Base-by-base conservation (phyloP, 2,888 invertebrate species). In the Papilio demoleus region DNA sequence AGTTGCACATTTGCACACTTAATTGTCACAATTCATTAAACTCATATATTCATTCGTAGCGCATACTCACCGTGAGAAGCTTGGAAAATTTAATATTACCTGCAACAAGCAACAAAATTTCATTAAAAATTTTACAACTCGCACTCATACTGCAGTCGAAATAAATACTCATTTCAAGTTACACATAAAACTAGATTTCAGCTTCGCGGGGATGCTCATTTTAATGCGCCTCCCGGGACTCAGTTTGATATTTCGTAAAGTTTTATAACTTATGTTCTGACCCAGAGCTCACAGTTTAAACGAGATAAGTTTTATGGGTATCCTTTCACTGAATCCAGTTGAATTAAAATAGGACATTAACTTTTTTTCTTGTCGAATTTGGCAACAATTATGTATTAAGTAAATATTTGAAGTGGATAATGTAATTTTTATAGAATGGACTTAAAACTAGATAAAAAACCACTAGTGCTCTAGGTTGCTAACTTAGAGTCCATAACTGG, bases 41-140 rank as follows among this genome's bases (percentile, higher is more conserved):
- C 31, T 60, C 2, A 22, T 47, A 47, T 47, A 36, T n/a, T 27
- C 24, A 53, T 53, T 27, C 27, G n/a, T 27, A 27, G 53, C 53
- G 27, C 53, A n/a, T 27, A 27, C 53, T 27, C 27, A 27, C 38
- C 38, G 38, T 22, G 38, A 17, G 27, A 11, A n/a, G 19, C n/a
- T 53, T 34, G 6, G 9, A 24, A 38, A 45, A 62, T 58, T 63
- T 47, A 22, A 63, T 58, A 58, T 63, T 68, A 68, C 68, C 68
- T 68, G 64, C 64, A 68, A 68, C 68, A 59, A 64, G 63, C 63
- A 68, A 64, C 58, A 68, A 60, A 68, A 64, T 60, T 64, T 60
- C 50, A 60, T 64, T 68, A 68, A 60, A 42, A 63, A 53, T 62
- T 60, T 45, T 38, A 58, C 58, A 31, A 53, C 40, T 42, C 40